Conservation (phyloP, 2,797 vertebrate species). For the Urosaurus nigricauda region DNA sequence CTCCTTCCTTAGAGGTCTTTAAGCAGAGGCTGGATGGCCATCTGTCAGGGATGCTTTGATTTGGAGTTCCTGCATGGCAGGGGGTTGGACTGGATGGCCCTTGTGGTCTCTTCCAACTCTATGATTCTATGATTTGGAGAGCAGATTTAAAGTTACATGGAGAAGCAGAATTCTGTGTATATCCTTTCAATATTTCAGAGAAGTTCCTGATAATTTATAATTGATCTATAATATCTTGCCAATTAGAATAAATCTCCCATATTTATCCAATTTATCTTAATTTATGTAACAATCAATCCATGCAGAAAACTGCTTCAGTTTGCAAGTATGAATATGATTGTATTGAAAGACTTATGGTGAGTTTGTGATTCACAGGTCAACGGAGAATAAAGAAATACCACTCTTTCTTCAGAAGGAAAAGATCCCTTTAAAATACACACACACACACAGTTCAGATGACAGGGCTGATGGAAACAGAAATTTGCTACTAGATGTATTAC, state of each 20-base stretch:
- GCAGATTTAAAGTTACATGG: background rate
- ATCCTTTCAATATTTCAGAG: background rate
- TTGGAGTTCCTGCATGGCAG: too few relatives aligned
- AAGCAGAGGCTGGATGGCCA: too few relatives aligned
- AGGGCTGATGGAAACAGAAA: background rate
- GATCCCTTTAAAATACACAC: background rate
- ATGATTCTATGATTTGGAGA: too few relatives aligned
- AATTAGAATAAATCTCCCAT: constrained; percentile 7
- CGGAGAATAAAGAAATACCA: constrained; percentile 50
- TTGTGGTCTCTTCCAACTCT: too few relatives aligned
- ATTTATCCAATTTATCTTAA: constrained; percentile 28
- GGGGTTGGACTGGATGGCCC: too few relatives aligned
- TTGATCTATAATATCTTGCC: background rate
- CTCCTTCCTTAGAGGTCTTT: too few relatives aligned
- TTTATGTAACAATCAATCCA: constrained; percentile 34
- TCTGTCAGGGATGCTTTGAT: too few relatives aligned
- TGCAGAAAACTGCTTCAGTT: constrained; percentile 17
- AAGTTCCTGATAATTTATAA: background rate
- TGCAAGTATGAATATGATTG: background rate
- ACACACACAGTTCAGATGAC: background rate
- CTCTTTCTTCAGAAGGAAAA: background rate
- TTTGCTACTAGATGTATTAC: background rate
- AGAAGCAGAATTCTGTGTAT: background rate
- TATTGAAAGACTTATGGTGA: constrained; percentile 40
- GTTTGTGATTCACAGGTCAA: constrained; percentile 41